Base-by-base conservation (phyloP, 2,113 vertebrate species). In the Camelus dromedarius region DNA sequence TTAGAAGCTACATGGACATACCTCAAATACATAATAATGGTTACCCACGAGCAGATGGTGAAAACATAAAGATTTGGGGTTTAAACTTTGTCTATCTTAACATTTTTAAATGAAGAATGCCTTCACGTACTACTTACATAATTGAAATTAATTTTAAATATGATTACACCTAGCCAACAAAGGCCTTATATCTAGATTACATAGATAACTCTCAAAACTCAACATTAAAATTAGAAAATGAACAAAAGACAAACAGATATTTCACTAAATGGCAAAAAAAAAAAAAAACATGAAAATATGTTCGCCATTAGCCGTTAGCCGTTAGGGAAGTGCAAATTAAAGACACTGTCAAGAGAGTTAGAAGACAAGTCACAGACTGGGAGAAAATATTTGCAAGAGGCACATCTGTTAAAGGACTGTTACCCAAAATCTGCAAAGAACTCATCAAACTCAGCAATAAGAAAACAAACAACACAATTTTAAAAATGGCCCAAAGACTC, bases 351-450 rank as follows among this genome's bases (percentile, higher is more conserved):
- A 62, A 50, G 32, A 82, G 32, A 83, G 70, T 50, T 46, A 92
- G 50, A 75, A 84, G 54, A 62, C 5, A 50, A 92, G 6, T 35
- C 80, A 26, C 26, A 64, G 35, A 42, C 56, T 32, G 46, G 35
- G 26, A 66, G 90, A 54, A 84, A 56, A 66, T 85, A 52, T 66
- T 85, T 93, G 38, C 81, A 93, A 54, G 66, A 85, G 58, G 66
- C 20, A 66, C 60, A 84, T 19, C n/a, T 85, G 48, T 66, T 84
- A 60, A 52, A 83, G 20, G 50, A 76, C 46, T 38, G 7, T 76
- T 66, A 42, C 4, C 38, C 48, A 56, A 67, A 93, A 66, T 20
- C 75, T 26, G 4, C 81, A 67, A 85, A 66, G 70, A 93, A 85
- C 50, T 76, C 91, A 76, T 66, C 62, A 76, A 60, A 46, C 42